phyloP scores from a whole-genome alignment of 2,113 vertebrate species.

The Xenopus tropicalis region DNA sequence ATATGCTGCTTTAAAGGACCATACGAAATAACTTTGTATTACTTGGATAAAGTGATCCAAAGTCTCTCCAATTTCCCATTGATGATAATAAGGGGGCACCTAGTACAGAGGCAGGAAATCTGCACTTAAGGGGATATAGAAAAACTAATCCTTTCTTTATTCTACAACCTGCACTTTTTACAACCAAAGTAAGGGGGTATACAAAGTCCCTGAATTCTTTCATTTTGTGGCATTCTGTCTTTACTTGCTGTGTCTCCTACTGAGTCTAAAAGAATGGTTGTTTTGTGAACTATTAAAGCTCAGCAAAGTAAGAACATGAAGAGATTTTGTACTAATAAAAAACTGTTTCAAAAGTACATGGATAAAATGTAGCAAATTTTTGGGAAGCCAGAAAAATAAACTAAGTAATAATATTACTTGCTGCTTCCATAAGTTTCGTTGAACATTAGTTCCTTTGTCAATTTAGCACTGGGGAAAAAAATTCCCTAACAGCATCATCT shows the following conservation, averaged over 20 bases:
- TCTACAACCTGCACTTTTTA: slow-evolving; percentile 2
- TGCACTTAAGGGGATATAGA: not conserved
- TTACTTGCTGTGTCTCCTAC: slow-evolving; percentile 4
- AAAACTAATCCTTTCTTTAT: slow-evolving; percentile 28
- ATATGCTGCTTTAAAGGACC: not conserved
- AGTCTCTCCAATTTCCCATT: slow-evolving; percentile 1
- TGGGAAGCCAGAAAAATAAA: no score
- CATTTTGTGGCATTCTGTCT: slow-evolving; percentile 15
- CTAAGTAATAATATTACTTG: no score
- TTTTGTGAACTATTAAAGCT: slow-evolving; percentile 31
- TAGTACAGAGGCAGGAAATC: slow-evolving; percentile 31
- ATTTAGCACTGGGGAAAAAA: no score
- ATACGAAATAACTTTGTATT: not conserved
- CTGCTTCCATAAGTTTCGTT: no score
- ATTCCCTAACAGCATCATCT: no score
- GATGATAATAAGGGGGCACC: slow-evolving; percentile 6
- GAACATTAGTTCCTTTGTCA: no score
- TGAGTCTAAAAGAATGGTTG: slow-evolving; percentile 24
- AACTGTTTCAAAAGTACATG: no score
- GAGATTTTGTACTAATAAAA: not conserved
- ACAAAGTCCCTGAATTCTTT: slow-evolving; percentile 30
- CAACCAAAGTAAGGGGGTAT: not conserved
- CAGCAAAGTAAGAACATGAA: slow-evolving; percentile 14
- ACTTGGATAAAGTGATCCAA: not conserved
- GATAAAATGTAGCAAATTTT: no score